Evolutionary conservation across 2,797 vertebrate species (phyloP), one percentile per base, ranked within the genome.

Genomic region (Macropodus opercularis): DNA sequence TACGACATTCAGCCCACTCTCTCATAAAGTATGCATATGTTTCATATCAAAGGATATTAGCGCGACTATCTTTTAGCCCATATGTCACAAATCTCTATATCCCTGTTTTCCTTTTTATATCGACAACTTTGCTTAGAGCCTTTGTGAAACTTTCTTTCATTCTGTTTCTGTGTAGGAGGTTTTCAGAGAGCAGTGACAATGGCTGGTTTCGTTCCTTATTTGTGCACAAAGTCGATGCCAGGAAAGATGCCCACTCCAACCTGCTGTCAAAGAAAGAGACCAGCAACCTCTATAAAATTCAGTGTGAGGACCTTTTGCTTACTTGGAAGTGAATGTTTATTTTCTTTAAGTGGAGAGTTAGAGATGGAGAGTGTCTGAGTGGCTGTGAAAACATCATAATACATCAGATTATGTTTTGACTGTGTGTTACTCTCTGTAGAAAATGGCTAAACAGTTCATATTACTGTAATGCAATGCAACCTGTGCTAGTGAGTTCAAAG

Each of bases 191-290:
- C 24, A 67, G 71, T 2, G 93, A 96, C 78, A 91, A 92, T 79
- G 94, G 95, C 86, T 98, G 96, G 96, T 95, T 98, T 84, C 94
- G 92, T 55, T 98, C 95, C 21, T 88, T 98, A 36, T 97, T 97
- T 55, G 94, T 94, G 72, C 95, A 95, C 91, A 95, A 96, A 85
- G 95, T 95, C 63, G 95, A 97, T 22, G 92, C 95, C 50, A 95
- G 97, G 79, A 98, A 96, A 88, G 96, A 99, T 5, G 95, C 97
- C 7, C 97, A 99, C 86, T 99, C 96, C 81, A 99, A 95, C 84
- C 93, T 99, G 60, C 91, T 98, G 62, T 98, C 96, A 78, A 99
- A 98, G 91, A 95, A 90, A 82, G 96, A 97, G 83, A 96, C 94
- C 80, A 99, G 95, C 85, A 95, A 90, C 89, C 93, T 99, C 71